Percentiles rank a stretch among this genome's conserved stretches.
Evolutionary conservation across 92 coral and sea anemone genomes (phyloP).

Genomic region (Paramuricea clavata): DNA sequence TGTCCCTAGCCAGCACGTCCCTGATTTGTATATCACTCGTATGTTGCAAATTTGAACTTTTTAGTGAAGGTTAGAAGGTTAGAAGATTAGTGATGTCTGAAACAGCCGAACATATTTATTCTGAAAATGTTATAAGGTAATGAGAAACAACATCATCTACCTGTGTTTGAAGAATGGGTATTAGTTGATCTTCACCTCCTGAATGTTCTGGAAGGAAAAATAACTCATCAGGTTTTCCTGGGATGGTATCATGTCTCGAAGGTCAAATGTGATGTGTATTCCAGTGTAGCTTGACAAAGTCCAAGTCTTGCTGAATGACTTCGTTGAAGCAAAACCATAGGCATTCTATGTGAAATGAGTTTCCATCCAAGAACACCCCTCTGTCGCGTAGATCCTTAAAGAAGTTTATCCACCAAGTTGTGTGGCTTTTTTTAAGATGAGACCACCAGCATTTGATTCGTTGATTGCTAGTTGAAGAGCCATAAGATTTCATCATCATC

Average conservation of each 20-base stretch:
- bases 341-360: conserved; percentile 39
- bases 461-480: conserved; percentile 64
- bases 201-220: conserved; percentile 33
- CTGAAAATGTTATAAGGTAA: not conserved
- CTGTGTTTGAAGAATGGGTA: conserved; percentile 32
- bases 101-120: not conserved
- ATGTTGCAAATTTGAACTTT: not conserved
- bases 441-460: conserved; percentile 68
- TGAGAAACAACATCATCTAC: not conserved
- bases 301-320: conserved; percentile 29
- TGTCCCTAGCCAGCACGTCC: no score
- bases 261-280: conserved; percentile 56
- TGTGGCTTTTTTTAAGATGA: conserved; percentile 51
- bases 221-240: conserved; percentile 51
- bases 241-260: conserved; percentile 46
- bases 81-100: not conserved
- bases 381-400: conserved; percentile 39
- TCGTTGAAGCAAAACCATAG: conserved; percentile 35
- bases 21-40: no score
- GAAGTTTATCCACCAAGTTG: conserved; percentile 59
- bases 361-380: conserved; percentile 43
- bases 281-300: conserved; percentile 58
- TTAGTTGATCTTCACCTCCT: conserved; percentile 54
- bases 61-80: no score
- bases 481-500: conserved; percentile 52